Percentiles rank a stretch among this genome's conserved stretches.
These are phyloP conservation scores for Adineta ricciae DNA, from an alignment of 2,888 invertebrate species.

Conservation along the genomic window DNA sequence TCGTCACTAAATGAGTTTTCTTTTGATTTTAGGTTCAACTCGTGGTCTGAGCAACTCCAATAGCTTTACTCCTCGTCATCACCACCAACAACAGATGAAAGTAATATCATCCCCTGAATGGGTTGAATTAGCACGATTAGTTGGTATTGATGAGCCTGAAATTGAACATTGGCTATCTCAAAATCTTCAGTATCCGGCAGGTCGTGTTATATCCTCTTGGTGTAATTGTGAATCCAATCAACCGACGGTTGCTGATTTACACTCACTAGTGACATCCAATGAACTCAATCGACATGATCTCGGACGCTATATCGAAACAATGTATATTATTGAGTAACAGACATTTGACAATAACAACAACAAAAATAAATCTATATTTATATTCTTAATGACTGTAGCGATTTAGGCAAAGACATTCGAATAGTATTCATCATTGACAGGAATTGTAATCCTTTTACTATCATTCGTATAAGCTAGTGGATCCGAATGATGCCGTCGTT, in stretches of 20 bases:
- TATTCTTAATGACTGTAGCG: neutral
- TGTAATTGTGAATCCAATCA: neutral
- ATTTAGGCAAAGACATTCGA: neutral
- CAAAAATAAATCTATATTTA: neutral
- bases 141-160: neutral
- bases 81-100: neutral
- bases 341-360: neutral
- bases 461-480: neutral
- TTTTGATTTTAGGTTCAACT: neutral
- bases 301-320: conserved; percentile 1
- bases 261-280: neutral
- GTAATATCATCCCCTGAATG: neutral
- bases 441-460: neutral
- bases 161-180: neutral
- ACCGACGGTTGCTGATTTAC: neutral
- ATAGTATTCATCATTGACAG: neutral
- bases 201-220: neutral
- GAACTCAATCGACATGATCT: conserved; percentile 14
- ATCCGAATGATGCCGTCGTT: neutral
- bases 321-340: neutral
- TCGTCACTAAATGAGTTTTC: neutral
- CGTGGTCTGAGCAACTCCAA: neutral
- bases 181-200: neutral
- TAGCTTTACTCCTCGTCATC: neutral
- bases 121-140: neutral